Evolutionary conservation across 2,113 vertebrate genomes (phyloP).

Genomic region (Zingel zingel): DNA sequence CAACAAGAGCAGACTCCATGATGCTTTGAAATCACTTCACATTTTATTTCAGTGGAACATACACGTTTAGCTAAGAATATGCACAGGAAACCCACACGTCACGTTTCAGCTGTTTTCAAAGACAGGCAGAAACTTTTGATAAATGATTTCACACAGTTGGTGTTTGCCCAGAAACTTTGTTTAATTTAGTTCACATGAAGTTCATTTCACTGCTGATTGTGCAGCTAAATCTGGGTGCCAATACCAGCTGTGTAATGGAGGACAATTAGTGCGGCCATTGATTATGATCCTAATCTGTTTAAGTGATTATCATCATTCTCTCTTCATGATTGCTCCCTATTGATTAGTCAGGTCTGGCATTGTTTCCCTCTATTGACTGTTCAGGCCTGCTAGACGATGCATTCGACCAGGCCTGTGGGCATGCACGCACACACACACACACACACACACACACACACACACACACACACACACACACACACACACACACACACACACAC

Average conservation of each 20-base stretch:
- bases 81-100: too few relatives aligned
- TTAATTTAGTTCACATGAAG: neutral
- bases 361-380: slow-evolving; percentile 64
- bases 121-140: neutral
- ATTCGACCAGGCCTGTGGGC: neutral
- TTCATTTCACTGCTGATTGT: neutral
- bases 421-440: slow-evolving; percentile 6
- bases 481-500: slow-evolving; percentile 7
- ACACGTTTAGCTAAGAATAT: neutral
- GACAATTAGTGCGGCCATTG: slow-evolving; percentile 63
- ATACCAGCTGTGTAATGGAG: slow-evolving; percentile 39
- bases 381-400: slow-evolving; percentile 5
- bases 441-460: slow-evolving; percentile 7
- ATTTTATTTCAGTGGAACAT: neutral
- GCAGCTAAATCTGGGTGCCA: neutral
- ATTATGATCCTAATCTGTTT: slow-evolving; percentile 64
- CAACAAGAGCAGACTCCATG: neutral
- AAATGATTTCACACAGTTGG: neutral
- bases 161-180: neutral
- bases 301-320: slow-evolving; percentile 64
- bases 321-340: slow-evolving; percentile 67
- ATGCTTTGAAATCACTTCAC: neutral
- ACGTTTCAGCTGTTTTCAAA: neutral
- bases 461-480: slow-evolving; percentile 1
- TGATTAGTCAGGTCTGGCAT: slow-evolving; percentile 68